Evolutionary conservation across 2,113 vertebrate species (phyloP).

Genomic region (Lynx canadensis): DNA sequence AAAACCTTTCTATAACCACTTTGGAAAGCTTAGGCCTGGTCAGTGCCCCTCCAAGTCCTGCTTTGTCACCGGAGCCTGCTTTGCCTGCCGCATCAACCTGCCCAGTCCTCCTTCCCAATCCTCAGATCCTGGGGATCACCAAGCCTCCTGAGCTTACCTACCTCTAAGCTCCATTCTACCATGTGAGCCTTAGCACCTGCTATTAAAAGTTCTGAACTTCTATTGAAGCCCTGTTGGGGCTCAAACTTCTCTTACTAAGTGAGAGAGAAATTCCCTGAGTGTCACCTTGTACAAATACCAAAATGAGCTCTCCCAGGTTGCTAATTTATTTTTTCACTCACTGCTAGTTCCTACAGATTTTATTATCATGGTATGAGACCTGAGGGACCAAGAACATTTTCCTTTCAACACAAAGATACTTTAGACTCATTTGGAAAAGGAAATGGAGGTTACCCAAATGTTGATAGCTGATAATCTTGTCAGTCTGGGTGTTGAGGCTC

Average conservation of each 20-base stretch:
- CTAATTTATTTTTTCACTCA: conserved; percentile 68
- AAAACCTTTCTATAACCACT: background rate
- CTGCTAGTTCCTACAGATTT: conserved; percentile 58
- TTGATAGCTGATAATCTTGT: conserved; percentile 64
- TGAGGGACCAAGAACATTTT: conserved; percentile 71
- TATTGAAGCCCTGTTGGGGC: background rate
- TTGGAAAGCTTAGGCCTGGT: background rate
- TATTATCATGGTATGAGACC: conserved; percentile 68
- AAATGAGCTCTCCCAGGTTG: conserved; percentile 72
- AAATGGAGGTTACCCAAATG: conserved; percentile 74
- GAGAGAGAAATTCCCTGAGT: conserved; percentile 65
- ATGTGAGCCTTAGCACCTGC: background rate
- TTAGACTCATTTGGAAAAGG: conserved; percentile 64
- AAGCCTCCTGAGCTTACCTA: background rate
- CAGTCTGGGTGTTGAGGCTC: background rate
- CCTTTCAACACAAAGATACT: conserved; percentile 65
- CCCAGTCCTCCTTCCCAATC: background rate
- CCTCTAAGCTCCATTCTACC: background rate
- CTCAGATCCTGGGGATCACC: background rate
- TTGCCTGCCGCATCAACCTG: background rate
- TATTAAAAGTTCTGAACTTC: conserved; percentile 32
- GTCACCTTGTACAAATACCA: conserved; percentile 74
- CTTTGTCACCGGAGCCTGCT: background rate
- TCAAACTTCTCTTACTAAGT: conserved; percentile 17
- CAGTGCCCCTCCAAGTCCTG: background rate